Evolutionary conservation across 2,888 invertebrate genomes (phyloP), one percentile per base, ranked within the genome.

Genomic region (Lycocerus yunnanus): DNA sequence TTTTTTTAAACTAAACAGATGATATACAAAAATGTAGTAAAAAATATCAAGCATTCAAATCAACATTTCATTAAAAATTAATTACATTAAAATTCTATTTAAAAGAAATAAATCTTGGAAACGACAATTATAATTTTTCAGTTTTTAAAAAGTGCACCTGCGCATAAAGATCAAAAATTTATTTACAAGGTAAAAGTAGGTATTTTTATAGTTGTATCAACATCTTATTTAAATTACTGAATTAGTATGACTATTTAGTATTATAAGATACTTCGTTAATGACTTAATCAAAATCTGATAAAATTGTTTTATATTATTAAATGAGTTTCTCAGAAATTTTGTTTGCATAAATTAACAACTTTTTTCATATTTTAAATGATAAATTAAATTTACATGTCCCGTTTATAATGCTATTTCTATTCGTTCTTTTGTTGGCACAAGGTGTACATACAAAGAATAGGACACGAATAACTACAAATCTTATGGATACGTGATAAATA

Each of bases 401-500:
- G 67, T 66, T 66, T 66, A 43, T 59, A 65, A 66, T 69, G 66
- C 72, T 68, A 70, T 69, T 75, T 70, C 66, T 70, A 16, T 70
- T 72, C 70, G 69, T 66, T 75, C 72, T 72, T 43, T 75, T 75
- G 75, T 75, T 75, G 73, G 73, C 72, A 75, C 67, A 66, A 67
- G 66, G 71, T 58, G 76, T 76, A 76, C 74, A 72, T 76, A 76
- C 76, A 74, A 74, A 69, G 67, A 76, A 76, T 74, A 69, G 72
- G 74, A 72, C 76, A 76, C 76, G 76, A 70, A 76, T 60, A 69
- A 66, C 66, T 75, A 77, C 77, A 77, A 77, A 77, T 77, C 77
- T 71, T 68, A 58, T 58, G 66, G 68, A 15, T 71, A 27, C 78
- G 79, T 78, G 82, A 82, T 82, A 82, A 82, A 82, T 82, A 82